Conservation (phyloP, 2,888 invertebrate species). For the Macrosoma leucophasiata region DNA sequence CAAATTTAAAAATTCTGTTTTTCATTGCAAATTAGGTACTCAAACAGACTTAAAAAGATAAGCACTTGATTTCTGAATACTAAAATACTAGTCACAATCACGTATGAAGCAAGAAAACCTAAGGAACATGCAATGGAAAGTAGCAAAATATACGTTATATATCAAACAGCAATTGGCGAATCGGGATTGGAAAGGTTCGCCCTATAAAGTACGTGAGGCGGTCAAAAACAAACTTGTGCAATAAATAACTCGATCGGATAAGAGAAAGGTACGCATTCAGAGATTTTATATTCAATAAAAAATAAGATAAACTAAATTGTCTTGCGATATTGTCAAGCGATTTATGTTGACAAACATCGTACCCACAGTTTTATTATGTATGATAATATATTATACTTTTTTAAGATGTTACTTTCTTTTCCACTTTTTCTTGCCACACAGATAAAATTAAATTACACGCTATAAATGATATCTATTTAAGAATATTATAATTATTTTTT, state of each 20-base stretch:
- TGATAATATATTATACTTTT: not conserved
- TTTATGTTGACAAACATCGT: too few species aligned
- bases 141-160: conserved; percentile 66
- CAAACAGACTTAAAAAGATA: too few species aligned
- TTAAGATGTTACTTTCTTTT: too few species aligned
- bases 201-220: conserved; percentile 74
- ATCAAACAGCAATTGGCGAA: conserved; percentile 73
- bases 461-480: too few species aligned
- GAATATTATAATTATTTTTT: too few species aligned
- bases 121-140: conserved; percentile 60
- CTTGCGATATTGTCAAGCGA: conserved; percentile 52
- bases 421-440: too few species aligned
- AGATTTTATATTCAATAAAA: conserved; percentile 73
- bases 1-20: too few species aligned
- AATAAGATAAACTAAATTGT: conserved; percentile 66
- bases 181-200: conserved; percentile 68
- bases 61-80: too few species aligned
- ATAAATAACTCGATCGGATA: conserved; percentile 73
- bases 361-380: not conserved
- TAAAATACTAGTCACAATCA: conserved; percentile 12
- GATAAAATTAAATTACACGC: too few species aligned
- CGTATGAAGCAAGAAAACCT: conserved; percentile 37
- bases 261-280: conserved; percentile 65
- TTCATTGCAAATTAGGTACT: too few species aligned
- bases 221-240: conserved; percentile 73